Percentiles rank a stretch among this genome's conserved stretches.
Evolutionary conservation across 2,888 invertebrate genomes (phyloP).

Genomic region (Nomada fabriciana): DNA sequence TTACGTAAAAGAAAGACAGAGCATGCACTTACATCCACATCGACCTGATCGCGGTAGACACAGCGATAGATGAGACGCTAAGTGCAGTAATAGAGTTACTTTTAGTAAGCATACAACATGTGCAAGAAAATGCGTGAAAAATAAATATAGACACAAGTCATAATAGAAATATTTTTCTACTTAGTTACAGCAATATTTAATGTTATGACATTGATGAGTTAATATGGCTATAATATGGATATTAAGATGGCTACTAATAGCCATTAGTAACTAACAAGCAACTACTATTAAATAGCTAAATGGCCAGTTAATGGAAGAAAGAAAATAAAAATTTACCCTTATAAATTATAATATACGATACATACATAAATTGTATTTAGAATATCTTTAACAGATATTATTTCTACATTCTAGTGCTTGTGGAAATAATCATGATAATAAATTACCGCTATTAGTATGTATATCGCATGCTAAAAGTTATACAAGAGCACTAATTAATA

Average conservation of each 20-base stretch:
- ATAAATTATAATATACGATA: constrained; percentile 4
- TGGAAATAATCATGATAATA: constrained; percentile 24
- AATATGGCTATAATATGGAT: no score
- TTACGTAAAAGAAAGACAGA: constrained; percentile 53
- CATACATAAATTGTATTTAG: neutral
- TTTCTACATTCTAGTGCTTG: constrained; percentile 32
- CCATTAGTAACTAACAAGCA: constrained; percentile 6
- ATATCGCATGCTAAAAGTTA: constrained; percentile 43
- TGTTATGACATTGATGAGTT: constrained; percentile 25
- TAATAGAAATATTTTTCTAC: constrained; percentile 20
- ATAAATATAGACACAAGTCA: constrained; percentile 24
- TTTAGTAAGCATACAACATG: constrained; percentile 67
- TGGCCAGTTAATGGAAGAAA: constrained; percentile 5
- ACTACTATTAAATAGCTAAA: constrained; percentile 6
- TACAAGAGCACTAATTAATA: neutral
- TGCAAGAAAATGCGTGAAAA: constrained; percentile 32
- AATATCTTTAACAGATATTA: constrained; percentile 13
- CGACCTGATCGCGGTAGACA: constrained; percentile 78
- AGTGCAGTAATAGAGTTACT: constrained; percentile 76
- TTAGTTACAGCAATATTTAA: constrained; percentile 14
- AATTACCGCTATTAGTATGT: constrained; percentile 25
- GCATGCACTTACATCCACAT: constrained; percentile 83
- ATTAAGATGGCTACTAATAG: no score
- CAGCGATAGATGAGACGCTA: constrained; percentile 82
- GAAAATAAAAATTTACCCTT: constrained; percentile 20